Base-by-base conservation (phyloP, 2,113 vertebrate species). In the Pogona vitticeps region DNA sequence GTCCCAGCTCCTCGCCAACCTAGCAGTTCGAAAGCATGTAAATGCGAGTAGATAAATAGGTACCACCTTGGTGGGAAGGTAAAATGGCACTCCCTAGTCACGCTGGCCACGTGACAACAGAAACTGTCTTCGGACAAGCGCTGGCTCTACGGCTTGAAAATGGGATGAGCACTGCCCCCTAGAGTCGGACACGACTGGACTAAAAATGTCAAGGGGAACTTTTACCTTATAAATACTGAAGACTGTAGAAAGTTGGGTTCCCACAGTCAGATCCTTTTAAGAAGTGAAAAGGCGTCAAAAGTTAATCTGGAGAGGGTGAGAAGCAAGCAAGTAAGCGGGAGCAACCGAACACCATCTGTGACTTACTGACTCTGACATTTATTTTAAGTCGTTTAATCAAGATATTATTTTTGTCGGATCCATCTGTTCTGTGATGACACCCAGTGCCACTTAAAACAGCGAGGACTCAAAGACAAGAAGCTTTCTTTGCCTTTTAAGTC, bases 401-500 rank as follows among this genome's bases (percentile, higher is more conserved):
- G 0, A 2, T 78, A 88, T 85, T n/a, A n/a, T 82, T 87, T 92
- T 80, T 61, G 56, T 88, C 17, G 2, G 58, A 68, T 81, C 82
- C 33, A 90, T 1, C 20, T 91, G 23, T 83, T 42, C 46, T 79
- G 17, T 70, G 73, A 72, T 1, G 82, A 85, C 46, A 82, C 20
- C 52, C 7, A 0, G 1, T 67, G 1, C 0, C 20, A 72, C n/a
- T 70, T 56, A n/a, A 78, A 85, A 33, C 52, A 86, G 72, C 17
- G 65, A 83, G 46, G 52, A 18, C 61, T 77, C 46, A 77, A 68
- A 77, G 46, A 46, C n/a, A 85, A 68, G n/a, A 21, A 78, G 42
- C 38, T 10, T 15, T 85, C 21, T 15, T 68, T 36, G 18, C 73
- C 63, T 18, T 85, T 85, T 85, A 75, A 56, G 40, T 78, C n/a